Percentiles rank a stretch among this genome's conserved stretches.
Evolutionary conservation across 2,797 vertebrate genomes (phyloP).

Genomic region (Hoplostethus atlanticus): DNA sequence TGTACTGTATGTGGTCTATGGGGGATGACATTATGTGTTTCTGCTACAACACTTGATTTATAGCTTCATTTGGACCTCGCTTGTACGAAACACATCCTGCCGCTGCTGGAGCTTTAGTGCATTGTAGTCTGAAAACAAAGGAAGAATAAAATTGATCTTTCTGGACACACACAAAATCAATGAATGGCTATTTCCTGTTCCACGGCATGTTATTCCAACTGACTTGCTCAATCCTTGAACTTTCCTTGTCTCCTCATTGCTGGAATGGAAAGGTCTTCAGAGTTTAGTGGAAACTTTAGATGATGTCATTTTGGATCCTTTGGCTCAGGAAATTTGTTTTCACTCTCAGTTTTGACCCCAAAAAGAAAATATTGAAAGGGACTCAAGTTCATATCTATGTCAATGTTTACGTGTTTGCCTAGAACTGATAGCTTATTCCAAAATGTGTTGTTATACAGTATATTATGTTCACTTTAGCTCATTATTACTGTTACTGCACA

Average conservation of each 20-base stretch:
- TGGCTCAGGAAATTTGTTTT: constrained; percentile 55
- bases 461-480: too few species aligned
- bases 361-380: constrained; percentile 38
- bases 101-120: constrained; percentile 82
- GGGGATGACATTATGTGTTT: constrained; percentile 86
- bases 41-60: constrained; percentile 88
- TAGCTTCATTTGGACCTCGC: constrained; percentile 83
- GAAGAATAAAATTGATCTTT: constrained; percentile 90
- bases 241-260: constrained; percentile 70
- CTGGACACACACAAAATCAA: constrained; percentile 89
- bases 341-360: constrained; percentile 27
- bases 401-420: background rate
- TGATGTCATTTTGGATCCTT: constrained; percentile 68
- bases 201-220: constrained; percentile 84
- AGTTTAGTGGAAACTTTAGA: constrained; percentile 78
- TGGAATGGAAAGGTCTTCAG: constrained; percentile 74
- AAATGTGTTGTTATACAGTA: too few species aligned
- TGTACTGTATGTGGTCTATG: constrained; percentile 67
- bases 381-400: constrained; percentile 12
- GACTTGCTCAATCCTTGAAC: constrained; percentile 84
- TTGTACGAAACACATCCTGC: constrained; percentile 86
- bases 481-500: too few species aligned
- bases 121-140: constrained; percentile 90
- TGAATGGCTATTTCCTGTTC: constrained; percentile 89
- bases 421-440: background rate